A percentile compares a stretch with the other conserved stretches of the same genome.
phyloP scores from a whole-genome alignment of 1,140 invertebrate genomes.

The Pygmarrhopalites habei region DNA sequence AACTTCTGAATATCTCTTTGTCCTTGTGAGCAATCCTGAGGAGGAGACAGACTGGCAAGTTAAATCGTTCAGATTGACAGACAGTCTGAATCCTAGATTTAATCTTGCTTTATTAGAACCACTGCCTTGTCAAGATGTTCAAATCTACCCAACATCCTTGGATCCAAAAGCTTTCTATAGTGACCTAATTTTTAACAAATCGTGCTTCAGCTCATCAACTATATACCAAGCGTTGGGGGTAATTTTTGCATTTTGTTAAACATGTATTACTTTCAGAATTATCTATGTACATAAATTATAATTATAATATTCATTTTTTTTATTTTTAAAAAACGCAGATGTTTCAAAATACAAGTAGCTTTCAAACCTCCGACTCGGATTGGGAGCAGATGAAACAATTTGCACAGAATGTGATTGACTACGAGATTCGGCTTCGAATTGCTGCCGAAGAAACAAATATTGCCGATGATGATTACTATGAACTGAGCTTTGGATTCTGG shows the following conservation, averaged over 20 bases:
- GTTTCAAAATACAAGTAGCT: slow-evolving; percentile 19
- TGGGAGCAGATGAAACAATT: slow-evolving; percentile 32
- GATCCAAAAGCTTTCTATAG: slow-evolving; percentile 36
- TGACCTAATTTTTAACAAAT: slow-evolving; percentile 37
- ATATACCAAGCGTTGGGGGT: slow-evolving; percentile 35
- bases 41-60: slow-evolving; percentile 39
- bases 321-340: slow-evolving; percentile 25
- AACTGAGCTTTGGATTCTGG: slow-evolving; percentile 28
- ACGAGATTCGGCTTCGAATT: slow-evolving; percentile 23
- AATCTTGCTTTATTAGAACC: slow-evolving; percentile 37
- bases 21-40: slow-evolving; percentile 31
- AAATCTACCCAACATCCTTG: not conserved
- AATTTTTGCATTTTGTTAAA: too few relatives aligned
- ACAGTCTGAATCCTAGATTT: slow-evolving; percentile 23
- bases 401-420: slow-evolving; percentile 32
- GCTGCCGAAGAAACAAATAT: slow-evolving; percentile 17
- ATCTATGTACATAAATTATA: too few relatives aligned
- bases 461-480: slow-evolving; percentile 30
- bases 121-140: slow-evolving; percentile 22
- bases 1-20: slow-evolving; percentile 27
- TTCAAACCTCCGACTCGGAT: slow-evolving; percentile 17
- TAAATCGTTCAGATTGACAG: slow-evolving; percentile 32
- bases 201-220: slow-evolving; percentile 26
- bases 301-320: slow-evolving; percentile 2
- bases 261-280: too few relatives aligned